Conservation (phyloP, 2,888 invertebrate species). For the Ferrisia virgata region DNA sequence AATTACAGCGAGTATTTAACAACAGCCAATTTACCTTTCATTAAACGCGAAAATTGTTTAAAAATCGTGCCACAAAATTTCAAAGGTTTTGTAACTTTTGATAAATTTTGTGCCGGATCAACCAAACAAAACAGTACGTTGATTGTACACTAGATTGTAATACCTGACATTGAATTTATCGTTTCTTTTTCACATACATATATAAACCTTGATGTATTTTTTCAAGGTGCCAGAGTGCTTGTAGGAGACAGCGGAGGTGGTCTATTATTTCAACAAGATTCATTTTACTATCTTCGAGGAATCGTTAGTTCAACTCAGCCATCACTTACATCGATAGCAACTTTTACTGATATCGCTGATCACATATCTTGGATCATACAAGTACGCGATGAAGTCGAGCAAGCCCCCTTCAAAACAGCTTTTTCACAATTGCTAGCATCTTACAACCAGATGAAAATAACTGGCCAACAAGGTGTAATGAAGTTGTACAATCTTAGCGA, state of each 20-base stretch:
- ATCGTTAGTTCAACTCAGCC: neutral
- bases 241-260: constrained; percentile 33
- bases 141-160: neutral
- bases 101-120: constrained; percentile 50
- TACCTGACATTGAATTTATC: too few relatives aligned
- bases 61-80: constrained; percentile 46
- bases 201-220: too few relatives aligned
- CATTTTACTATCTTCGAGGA: neutral
- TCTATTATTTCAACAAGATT: neutral
- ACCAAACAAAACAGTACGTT: constrained; percentile 48
- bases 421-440: neutral
- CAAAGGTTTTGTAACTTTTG: constrained; percentile 48
- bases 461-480: neutral
- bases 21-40: constrained; percentile 48
- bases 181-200: too few relatives aligned
- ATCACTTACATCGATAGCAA: neutral
- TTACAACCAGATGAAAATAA: neutral
- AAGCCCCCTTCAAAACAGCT: neutral
- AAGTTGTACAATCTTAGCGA: neutral
- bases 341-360: neutral
- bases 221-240: neutral
- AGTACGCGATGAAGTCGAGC: neutral
- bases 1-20: constrained; percentile 46
- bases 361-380: neutral
- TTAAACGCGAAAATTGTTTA: constrained; percentile 47